Conservation (phyloP, 2,113 vertebrate genomes). For the Xiphophorus hellerii region DNA sequence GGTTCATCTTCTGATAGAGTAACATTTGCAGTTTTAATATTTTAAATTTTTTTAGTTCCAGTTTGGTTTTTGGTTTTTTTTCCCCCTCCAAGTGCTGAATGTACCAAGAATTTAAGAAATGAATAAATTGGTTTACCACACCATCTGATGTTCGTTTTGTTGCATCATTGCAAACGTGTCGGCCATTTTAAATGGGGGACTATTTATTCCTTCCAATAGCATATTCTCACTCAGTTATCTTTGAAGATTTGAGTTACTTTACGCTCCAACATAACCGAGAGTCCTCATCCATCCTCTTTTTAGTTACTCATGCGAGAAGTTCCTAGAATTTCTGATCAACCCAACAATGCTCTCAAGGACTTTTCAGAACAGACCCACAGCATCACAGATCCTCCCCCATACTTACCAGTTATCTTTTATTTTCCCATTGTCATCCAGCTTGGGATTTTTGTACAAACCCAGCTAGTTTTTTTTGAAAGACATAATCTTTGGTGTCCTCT, state of each 20-base stretch:
- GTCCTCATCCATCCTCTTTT: background rate
- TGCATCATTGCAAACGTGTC: background rate
- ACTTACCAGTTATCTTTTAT: background rate
- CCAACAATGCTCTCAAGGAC: too few relatives aligned
- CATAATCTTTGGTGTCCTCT: background rate
- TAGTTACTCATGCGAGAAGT: too few relatives aligned
- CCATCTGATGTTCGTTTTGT: background rate
- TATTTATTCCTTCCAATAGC: background rate
- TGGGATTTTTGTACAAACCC: background rate
- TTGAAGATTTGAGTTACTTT: background rate
- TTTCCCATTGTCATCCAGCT: background rate
- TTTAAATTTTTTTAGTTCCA: constrained; percentile 71
- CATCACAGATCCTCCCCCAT: background rate
- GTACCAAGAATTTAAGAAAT: constrained; percentile 75
- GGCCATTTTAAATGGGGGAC: background rate
- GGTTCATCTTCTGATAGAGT: constrained; percentile 62
- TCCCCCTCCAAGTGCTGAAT: constrained; percentile 75
- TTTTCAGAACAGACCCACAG: background rate
- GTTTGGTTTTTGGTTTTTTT: constrained; percentile 33
- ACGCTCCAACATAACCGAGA: background rate
- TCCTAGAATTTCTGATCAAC: too few relatives aligned
- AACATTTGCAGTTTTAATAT: constrained; percentile 69
- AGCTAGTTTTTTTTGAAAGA: background rate
- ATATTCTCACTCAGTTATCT: background rate
- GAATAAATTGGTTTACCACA: constrained; percentile 68